These are phyloP conservation scores for Hydraecia micacea DNA, from an alignment of 2,888 invertebrate species.

Conservation along the genomic window DNA sequence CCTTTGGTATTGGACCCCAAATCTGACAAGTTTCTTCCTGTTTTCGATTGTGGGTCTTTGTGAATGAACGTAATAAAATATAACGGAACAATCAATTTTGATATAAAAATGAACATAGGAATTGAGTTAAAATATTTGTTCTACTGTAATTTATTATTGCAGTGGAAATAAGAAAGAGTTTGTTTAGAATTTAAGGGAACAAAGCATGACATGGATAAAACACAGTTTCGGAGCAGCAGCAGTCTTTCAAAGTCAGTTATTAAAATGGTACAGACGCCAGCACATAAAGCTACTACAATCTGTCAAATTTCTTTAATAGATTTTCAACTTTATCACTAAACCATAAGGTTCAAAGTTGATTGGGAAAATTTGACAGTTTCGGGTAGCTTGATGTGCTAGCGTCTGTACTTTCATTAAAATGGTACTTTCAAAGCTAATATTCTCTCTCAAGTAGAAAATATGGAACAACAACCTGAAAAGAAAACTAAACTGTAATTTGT, in stretches of 20 bases:
- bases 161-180: background rate
- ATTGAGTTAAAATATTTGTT: background rate
- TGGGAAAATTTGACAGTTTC: too few species aligned
- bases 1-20: conserved; percentile 12
- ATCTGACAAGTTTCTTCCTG: conserved; percentile 35
- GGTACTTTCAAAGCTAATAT: background rate
- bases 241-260: background rate
- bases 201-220: background rate
- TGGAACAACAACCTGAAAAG: background rate
- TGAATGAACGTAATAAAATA: conserved; percentile 15
- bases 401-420: too few species aligned
- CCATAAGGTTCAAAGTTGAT: too few species aligned
- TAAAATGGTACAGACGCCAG: too few species aligned
- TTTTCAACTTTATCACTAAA: too few species aligned
- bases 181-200: background rate
- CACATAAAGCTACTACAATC: too few species aligned
- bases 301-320: too few species aligned
- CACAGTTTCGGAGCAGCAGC: background rate
- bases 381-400: too few species aligned
- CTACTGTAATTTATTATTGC: background rate
- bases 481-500: background rate
- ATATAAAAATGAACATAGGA: background rate
- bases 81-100: background rate
- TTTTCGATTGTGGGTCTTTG: conserved; percentile 16
- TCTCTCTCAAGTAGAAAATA: background rate